Conservation (phyloP, 1,140 invertebrate species). For the Drosophila bocqueti region DNA sequence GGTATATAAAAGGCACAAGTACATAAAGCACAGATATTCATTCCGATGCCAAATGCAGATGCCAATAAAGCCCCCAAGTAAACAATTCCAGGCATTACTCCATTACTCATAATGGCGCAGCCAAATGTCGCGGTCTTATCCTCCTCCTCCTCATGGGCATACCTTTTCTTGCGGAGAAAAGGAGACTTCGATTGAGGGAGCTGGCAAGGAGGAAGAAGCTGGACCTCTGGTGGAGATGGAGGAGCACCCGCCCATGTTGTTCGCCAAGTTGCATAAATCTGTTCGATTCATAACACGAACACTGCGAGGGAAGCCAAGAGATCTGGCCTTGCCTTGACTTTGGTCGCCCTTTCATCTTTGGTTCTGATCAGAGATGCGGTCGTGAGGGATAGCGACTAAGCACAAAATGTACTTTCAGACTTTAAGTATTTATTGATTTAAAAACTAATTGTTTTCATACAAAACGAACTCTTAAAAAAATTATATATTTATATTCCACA, state of each 20-base stretch:
- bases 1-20: slow-evolving; percentile 16
- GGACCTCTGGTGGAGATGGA: slow-evolving; percentile 5
- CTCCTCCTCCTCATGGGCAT: slow-evolving; percentile 4
- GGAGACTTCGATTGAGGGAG: slow-evolving; percentile 15
- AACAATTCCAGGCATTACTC: slow-evolving; percentile 77
- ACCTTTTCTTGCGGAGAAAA: slow-evolving; percentile 3
- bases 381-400: slow-evolving; percentile 2
- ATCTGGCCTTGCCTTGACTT: slow-evolving; percentile 40
- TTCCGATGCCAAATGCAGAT: slow-evolving; percentile 49
- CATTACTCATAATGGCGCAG: slow-evolving; percentile 78
- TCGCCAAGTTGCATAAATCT: slow-evolving; percentile 65
- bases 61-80: slow-evolving; percentile 69
- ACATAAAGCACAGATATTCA: slow-evolving; percentile 50
- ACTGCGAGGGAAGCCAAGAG: slow-evolving; percentile 46
- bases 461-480: not conserved
- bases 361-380: slow-evolving; percentile 24
- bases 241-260: slow-evolving; percentile 63
- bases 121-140: slow-evolving; percentile 50
- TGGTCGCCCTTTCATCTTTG: slow-evolving; percentile 1
- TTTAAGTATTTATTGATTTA: not conserved
- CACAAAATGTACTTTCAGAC: not conserved
- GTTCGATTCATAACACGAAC: slow-evolving; percentile 73
- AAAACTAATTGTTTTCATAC: not conserved
- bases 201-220: not conserved
- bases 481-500: no score